These are phyloP conservation scores for Pteria penguin DNA, from an alignment of 2,888 invertebrate species.

Conservation along the genomic window DNA sequence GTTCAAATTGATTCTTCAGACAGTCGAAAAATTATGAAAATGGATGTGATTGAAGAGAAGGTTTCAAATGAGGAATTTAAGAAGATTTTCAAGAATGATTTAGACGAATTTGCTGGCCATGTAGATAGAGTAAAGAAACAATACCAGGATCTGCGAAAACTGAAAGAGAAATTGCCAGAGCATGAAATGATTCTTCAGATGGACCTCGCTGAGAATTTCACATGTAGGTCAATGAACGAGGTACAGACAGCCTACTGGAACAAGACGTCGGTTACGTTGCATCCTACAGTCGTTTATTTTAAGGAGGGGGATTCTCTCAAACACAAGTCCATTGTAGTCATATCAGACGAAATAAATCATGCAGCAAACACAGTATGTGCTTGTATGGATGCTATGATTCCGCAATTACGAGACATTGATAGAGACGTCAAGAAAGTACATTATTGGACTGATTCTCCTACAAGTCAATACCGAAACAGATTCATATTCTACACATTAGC, in stretches of 20 bases:
- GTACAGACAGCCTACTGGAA: slow-evolving; percentile 51
- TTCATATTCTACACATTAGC: slow-evolving; percentile 25
- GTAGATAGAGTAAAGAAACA: slow-evolving; percentile 31
- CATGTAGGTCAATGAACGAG: slow-evolving; percentile 44
- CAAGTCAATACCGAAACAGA: slow-evolving; percentile 43
- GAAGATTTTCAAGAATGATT: slow-evolving; percentile 3
- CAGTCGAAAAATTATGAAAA: slow-evolving; percentile 2
- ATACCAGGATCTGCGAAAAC: slow-evolving; percentile 32
- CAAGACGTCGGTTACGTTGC: slow-evolving; percentile 39
- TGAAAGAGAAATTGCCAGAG: slow-evolving; percentile 44
- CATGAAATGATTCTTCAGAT: slow-evolving; percentile 47
- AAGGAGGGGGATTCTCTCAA: slow-evolving; percentile 4
- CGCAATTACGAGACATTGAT: slow-evolving; percentile 25
- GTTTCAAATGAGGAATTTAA: slow-evolving; percentile 12
- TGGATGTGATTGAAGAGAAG: slow-evolving; percentile 38
- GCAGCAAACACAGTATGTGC: slow-evolving; percentile 37
- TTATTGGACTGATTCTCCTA: slow-evolving; percentile 42
- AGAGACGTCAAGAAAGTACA: not conserved
- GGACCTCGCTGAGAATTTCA: slow-evolving; percentile 55
- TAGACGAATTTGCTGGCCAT: slow-evolving; percentile 38
- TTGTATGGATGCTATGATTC: slow-evolving; percentile 44
- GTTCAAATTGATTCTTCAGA: slow-evolving; percentile 2
- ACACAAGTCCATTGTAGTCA: slow-evolving; percentile 45
- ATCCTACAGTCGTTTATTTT: slow-evolving; percentile 45
- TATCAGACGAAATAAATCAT: slow-evolving; percentile 51